Evolutionary conservation across 2,113 vertebrate genomes (phyloP), one percentile per base, ranked within the genome.

Genomic region (Amphiprion percula): DNA sequence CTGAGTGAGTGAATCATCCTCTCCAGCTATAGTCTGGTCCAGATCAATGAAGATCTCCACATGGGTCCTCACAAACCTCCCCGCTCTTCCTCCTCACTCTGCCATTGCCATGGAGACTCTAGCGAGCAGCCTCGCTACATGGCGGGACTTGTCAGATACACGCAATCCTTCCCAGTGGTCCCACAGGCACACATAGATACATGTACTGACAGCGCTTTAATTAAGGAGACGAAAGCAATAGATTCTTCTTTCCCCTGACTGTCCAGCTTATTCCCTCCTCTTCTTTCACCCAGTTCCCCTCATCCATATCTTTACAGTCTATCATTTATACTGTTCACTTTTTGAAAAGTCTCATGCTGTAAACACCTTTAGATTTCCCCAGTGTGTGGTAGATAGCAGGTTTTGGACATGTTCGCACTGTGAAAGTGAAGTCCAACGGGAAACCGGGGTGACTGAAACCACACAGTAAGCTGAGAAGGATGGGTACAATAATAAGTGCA

Each of bases 71-170:
- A 63, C 73, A 82, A 61, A 60, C 49, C 60, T 70, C 52, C 49
- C 30, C 73, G 53, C 63, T 79, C 73, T 82, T 88, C 80, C 54
- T 59, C 68, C 69, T 75, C 24, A 1, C 66, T 73, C 54, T 47
- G 61, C 66, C 75, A 84, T 93, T 17, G 53, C 90, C 90, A 93
- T 90, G 88, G 91, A 86, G 82, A 93, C 85, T 77, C 70, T 2
- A 37, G 65, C 4, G 21, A 87, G 75, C 2, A 49, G 70, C 64
- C 30, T 53, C 10, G 7, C 68, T 26, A n/a, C 77, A 41, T 61
- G 68, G 46, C 15, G 2, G 79, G 52, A 82, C 74, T 76, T 68
- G 69, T 82, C 67, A 41, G 47, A 74, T 56, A 58, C 83, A 10
- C 15, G 41, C 24, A 67, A 39, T 16, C 19, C 30, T 65, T 80